Conservation (phyloP, 2,797 vertebrate genomes). For the Aldrovandia affinis region DNA sequence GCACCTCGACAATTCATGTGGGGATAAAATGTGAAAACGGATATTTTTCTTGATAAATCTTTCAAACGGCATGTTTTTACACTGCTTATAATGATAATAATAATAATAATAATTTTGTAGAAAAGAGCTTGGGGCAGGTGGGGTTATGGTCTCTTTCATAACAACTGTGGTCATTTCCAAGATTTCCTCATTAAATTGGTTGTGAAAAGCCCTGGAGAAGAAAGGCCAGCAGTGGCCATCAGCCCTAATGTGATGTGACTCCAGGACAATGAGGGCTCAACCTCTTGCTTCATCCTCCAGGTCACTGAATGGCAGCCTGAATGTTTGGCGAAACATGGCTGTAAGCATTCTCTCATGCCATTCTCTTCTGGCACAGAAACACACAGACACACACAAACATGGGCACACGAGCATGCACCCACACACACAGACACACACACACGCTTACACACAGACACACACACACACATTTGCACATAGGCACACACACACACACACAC, state of each 20-base stretch:
- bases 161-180: conserved; percentile 95
- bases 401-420: background rate
- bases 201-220: conserved; percentile 97
- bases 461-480: background rate
- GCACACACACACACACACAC: background rate
- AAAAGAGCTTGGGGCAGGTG: background rate
- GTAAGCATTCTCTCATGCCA: conserved; percentile 50
- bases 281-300: conserved; percentile 77
- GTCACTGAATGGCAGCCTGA: conserved; percentile 82
- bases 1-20: background rate
- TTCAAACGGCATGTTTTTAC: background rate
- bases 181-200: conserved; percentile 98
- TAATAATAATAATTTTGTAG: background rate
- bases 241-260: conserved; percentile 99
- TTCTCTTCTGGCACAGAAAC: conserved; percentile 29
- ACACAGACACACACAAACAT: background rate
- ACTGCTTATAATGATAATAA: background rate
- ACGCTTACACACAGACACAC: no score
- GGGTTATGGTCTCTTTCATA: conserved; percentile 78
- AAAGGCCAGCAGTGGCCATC: conserved; percentile 97
- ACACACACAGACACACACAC: no score
- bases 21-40: background rate
- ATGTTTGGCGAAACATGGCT: conserved; percentile 77
- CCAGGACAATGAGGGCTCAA: conserved; percentile 93
- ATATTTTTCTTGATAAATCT: background rate